Evolutionary conservation across 2,888 invertebrate species (phyloP).

Genomic region (Leucophenga maculata): DNA sequence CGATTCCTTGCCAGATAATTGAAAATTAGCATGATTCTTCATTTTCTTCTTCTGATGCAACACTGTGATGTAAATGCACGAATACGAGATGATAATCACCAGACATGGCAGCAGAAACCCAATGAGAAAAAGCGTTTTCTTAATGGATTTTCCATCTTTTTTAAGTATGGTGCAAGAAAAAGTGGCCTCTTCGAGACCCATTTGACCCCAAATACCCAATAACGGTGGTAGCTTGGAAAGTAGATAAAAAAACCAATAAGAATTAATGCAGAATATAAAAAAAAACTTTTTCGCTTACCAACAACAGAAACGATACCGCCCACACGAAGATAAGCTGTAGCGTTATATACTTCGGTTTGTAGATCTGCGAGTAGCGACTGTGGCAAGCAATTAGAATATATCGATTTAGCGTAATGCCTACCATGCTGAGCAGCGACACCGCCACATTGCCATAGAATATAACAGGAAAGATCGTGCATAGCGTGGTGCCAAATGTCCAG

Average conservation of each 20-base stretch:
- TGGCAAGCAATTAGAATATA: slow-evolving; percentile 89
- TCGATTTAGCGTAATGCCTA: slow-evolving; percentile 90
- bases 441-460: slow-evolving; percentile 93
- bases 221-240: slow-evolving; percentile 80
- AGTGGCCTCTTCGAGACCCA: slow-evolving; percentile 84
- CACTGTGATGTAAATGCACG: slow-evolving; percentile 88
- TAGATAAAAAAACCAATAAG: background rate
- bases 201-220: slow-evolving; percentile 86
- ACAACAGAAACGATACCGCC: slow-evolving; percentile 82
- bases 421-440: slow-evolving; percentile 89
- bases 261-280: background rate
- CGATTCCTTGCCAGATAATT: slow-evolving; percentile 56
- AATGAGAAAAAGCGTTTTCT: slow-evolving; percentile 86
- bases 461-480: slow-evolving; percentile 89
- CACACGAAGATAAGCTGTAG: slow-evolving; percentile 86
- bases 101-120: slow-evolving; percentile 88
- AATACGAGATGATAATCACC: slow-evolving; percentile 88
- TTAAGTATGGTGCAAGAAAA: slow-evolving; percentile 92
- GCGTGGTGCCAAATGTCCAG: slow-evolving; percentile 84
- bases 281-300: slow-evolving; percentile 73
- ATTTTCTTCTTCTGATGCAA: slow-evolving; percentile 82
- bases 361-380: slow-evolving; percentile 84
- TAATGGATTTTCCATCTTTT: slow-evolving; percentile 84
- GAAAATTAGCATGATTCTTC: slow-evolving; percentile 76
- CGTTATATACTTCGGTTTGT: slow-evolving; percentile 81